Conservation (phyloP, 2,113 vertebrate species). For the Abramis brama region DNA sequence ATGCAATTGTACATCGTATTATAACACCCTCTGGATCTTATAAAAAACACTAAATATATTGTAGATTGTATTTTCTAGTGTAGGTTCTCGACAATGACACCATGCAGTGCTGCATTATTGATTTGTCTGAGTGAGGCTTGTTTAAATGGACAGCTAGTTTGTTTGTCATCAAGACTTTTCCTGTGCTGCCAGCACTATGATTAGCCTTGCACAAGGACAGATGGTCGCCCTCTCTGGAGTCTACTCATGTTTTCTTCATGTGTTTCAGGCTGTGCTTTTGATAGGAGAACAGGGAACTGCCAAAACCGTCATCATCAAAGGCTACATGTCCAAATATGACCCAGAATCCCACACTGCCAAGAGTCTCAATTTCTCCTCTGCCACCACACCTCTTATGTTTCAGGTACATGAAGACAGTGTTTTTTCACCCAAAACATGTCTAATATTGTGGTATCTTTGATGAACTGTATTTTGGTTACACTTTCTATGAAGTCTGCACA, state of each 20-base stretch:
- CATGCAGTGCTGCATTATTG: background rate
- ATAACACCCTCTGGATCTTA: background rate
- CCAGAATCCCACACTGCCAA: conserved; percentile 86
- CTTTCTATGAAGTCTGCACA: background rate
- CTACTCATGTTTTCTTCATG: background rate
- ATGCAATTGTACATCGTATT: background rate
- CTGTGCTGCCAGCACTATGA: conserved; percentile 27
- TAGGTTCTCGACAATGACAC: background rate
- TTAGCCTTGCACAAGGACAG: conserved; percentile 21
- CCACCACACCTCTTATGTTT: conserved; percentile 94
- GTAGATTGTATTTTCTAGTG: background rate
- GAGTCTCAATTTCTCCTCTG: conserved; percentile 93
- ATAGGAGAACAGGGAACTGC: conserved; percentile 97
- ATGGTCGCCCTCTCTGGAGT: conserved; percentile 28
- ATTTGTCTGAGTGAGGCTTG: conserved; percentile 5
- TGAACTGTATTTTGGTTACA: background rate
- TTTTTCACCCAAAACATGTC: background rate
- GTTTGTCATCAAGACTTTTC: conserved; percentile 23
- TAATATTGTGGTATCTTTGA: background rate
- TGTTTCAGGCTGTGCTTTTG: conserved; percentile 85
- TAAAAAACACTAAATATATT: background rate
- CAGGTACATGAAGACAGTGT: conserved; percentile 78
- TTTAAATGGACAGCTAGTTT: conserved; percentile 27
- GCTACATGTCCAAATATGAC: conserved; percentile 91
- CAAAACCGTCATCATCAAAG: conserved; percentile 94